Evolutionary conservation across 2,113 vertebrate species (phyloP).

Genomic region (Procavia capensis): DNA sequence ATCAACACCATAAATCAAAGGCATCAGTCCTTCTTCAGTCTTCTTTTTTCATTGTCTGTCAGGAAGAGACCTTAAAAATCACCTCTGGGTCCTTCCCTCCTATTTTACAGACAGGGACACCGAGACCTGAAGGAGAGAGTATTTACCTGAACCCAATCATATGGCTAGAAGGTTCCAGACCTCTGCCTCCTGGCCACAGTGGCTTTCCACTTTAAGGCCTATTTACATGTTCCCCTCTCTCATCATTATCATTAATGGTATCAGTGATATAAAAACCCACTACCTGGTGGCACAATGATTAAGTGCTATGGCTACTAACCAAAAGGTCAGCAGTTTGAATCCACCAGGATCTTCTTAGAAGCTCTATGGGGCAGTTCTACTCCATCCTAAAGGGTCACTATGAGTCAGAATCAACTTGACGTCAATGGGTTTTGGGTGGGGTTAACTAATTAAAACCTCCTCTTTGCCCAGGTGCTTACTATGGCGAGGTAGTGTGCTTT

Average conservation of each 20-base stretch:
- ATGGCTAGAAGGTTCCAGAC: background rate
- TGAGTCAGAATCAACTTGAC: no score
- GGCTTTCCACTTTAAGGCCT: background rate
- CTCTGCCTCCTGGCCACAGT: background rate
- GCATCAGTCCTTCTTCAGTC: background rate
- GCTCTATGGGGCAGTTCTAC: no score
- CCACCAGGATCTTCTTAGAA: no score
- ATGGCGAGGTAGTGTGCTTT: fast-evolving
- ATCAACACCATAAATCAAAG: background rate
- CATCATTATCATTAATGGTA: background rate
- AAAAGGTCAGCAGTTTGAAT: no score
- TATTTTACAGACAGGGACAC: background rate
- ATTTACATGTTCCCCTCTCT: no score
- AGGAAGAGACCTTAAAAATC: background rate
- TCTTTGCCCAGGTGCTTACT: fast-evolving
- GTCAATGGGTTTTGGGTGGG: no score
- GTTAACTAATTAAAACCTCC: background rate
- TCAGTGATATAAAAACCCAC: background rate
- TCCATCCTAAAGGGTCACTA: no score
- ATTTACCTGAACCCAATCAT: fast-evolving
- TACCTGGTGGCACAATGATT: no score
- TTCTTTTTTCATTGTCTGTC: constrained; percentile 16
- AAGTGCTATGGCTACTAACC: no score
- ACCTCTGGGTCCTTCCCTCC: background rate
- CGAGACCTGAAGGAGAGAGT: fast-evolving